Evolutionary conservation across 2,888 invertebrate genomes (phyloP), one percentile per base, ranked within the genome.

Genomic region (Dione vanillae): DNA sequence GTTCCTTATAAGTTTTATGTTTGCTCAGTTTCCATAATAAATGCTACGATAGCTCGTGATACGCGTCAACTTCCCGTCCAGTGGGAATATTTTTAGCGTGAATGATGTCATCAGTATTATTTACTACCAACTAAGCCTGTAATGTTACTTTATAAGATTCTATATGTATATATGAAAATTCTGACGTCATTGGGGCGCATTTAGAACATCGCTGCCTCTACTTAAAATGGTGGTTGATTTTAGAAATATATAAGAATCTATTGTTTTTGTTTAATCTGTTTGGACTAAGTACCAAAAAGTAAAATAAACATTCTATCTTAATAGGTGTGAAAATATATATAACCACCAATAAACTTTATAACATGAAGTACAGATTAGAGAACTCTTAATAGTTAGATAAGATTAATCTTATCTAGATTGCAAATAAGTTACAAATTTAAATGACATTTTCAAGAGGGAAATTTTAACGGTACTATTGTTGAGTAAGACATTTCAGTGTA

Each of bases 51-150:
- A 62, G 54, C 51, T 56, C 54, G 62, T 72, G 59, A 70, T 67
- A 66, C 47, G 27, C 52, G 74, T 67, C 67, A 54, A 76, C 75
- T 78, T 80, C 78, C 78, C 82, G 77, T 74, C 80, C 78, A 75
- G 74, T 76, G 78, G 81, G 83, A 83, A 79, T 80, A 80, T 74
- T 67, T 73, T 70, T 74, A 76, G 65, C 68, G 47, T 62, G 70
- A 43, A 82, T 86, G 86, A 86, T 84, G 84, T 85, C 85, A 86
- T 74, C 77, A 12, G 62, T 67, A 47, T 65, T 64, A 45, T 69
- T 58, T 52, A 27, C 40, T 19, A 68, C 54, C 12, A 62, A 20
- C 35, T 54, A 41, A 37, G 12, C 19, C 19, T 64, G 5, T 59
- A 43, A 2, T 43, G 6, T n/a, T 40, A n/a, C 11, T 37, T 56